phyloP scores from a whole-genome alignment of 2,113 vertebrate species.

The Felis chaus region DNA sequence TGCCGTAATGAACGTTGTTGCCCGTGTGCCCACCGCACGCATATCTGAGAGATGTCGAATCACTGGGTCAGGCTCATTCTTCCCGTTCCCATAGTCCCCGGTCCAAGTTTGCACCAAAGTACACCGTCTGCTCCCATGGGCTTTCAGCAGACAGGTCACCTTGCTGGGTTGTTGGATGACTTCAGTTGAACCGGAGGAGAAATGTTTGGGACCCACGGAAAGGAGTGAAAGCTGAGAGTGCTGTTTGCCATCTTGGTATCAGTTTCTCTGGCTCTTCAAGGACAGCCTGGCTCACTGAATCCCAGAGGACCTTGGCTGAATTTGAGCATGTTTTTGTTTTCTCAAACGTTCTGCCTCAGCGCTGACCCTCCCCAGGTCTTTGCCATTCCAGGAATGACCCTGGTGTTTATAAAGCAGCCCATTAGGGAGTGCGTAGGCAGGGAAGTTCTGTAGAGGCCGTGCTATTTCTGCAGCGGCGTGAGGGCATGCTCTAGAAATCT shows the following conservation, averaged over 20 bases:
- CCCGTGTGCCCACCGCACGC: not conserved
- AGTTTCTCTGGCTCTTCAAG: slow-evolving; percentile 60
- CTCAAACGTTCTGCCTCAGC: slow-evolving; percentile 64
- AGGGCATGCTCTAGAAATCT: slow-evolving; percentile 31
- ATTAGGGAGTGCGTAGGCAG: not conserved
- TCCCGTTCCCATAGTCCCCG: not conserved
- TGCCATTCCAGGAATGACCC: slow-evolving; percentile 67
- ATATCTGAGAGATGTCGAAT: not conserved
- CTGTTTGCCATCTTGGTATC: slow-evolving; percentile 54
- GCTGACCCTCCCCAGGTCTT: slow-evolving; percentile 61
- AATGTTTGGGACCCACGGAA: not conserved
- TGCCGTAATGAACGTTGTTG: not conserved
- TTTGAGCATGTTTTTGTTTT: slow-evolving; percentile 73
- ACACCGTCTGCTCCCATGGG: not conserved
- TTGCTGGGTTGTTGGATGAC: not conserved
- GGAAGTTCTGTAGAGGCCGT: not conserved
- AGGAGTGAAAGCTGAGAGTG: not conserved
- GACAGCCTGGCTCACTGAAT: slow-evolving; percentile 16
- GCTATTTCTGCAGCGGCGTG: not conserved
- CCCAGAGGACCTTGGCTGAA: slow-evolving; percentile 56
- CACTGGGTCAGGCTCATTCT: not conserved
- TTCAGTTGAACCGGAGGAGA: not conserved
- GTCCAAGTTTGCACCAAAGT: not conserved
- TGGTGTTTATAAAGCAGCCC: slow-evolving; percentile 67
- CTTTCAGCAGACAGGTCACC: not conserved